phyloP scores from a whole-genome alignment of 2,888 invertebrate genomes.

The Drosophila mulleri region DNA sequence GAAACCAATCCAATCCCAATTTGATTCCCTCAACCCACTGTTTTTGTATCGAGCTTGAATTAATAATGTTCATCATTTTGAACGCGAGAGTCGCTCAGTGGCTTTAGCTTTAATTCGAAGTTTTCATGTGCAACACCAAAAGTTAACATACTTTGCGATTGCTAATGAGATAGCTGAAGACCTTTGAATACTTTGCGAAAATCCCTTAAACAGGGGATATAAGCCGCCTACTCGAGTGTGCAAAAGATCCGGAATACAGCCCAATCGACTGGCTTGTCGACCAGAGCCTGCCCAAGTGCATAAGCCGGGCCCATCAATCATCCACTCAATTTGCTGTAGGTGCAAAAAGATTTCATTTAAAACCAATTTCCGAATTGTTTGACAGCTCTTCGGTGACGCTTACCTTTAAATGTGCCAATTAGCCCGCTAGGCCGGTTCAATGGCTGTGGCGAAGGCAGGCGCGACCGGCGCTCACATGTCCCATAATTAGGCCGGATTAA shows the following conservation, averaged over 20 bases:
- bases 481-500: constrained; percentile 14
- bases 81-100: neutral
- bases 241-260: neutral
- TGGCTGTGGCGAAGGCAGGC: too few species aligned
- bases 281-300: too few species aligned
- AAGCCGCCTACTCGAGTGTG: neutral
- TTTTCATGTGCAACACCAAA: neutral
- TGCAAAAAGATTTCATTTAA: constrained; percentile 8
- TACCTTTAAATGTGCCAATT: constrained; percentile 65
- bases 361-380: constrained; percentile 1
- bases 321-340: constrained; percentile 2
- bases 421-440: constrained; percentile 7
- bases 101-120: neutral
- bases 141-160: neutral
- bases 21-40: neutral
- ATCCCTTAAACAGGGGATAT: neutral
- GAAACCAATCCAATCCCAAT: neutral
- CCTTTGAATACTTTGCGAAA: neutral
- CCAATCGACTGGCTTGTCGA: too few species aligned
- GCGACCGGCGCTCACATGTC: constrained; percentile 5
- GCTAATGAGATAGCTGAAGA: neutral
- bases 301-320: constrained; percentile 2
- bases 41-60: neutral
- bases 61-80: constrained; percentile 6
- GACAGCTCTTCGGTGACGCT: neutral